These are phyloP conservation scores for Ficedula albicollis DNA, from an alignment of 2,797 vertebrate genomes.

Conservation along the genomic window DNA sequence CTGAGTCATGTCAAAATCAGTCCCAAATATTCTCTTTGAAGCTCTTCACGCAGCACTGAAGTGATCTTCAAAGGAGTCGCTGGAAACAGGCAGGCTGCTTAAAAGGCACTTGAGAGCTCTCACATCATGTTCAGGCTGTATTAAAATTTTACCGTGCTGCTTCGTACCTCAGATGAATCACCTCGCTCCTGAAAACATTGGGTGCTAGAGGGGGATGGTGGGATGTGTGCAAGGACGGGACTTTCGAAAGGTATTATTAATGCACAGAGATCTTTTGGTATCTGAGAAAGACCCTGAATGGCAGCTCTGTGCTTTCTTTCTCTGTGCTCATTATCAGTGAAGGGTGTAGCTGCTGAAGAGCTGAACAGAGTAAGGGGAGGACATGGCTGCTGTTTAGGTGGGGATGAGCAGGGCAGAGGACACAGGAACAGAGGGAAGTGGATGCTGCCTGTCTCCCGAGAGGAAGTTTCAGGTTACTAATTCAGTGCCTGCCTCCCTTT, in stretches of 20 bases:
- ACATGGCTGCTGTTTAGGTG: background rate
- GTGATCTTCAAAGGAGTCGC: slow-evolving; percentile 48
- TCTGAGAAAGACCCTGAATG: slow-evolving; percentile 9
- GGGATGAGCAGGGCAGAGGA: background rate
- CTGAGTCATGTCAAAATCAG: slow-evolving; percentile 40
- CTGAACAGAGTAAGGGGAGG: background rate
- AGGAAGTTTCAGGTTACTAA: slow-evolving; percentile 58
- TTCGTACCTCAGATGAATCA: slow-evolving; percentile 43
- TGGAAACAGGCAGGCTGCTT: slow-evolving; percentile 27
- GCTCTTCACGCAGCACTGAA: background rate
- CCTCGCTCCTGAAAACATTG: background rate
- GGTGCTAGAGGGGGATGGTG: background rate
- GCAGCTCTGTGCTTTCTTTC: slow-evolving; percentile 20
- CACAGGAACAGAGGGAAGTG: background rate
- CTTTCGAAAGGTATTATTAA: slow-evolving; percentile 48
- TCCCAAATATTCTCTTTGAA: slow-evolving; percentile 71
- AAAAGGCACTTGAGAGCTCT: background rate
- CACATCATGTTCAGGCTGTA: slow-evolving; percentile 13
- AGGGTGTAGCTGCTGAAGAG: background rate
- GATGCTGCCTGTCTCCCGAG: slow-evolving; percentile 1
- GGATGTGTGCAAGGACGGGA: background rate
- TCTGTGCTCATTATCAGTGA: slow-evolving; percentile 15
- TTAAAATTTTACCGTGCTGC: slow-evolving; percentile 38
- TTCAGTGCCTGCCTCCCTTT: slow-evolving; percentile 22
- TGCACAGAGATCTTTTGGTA: slow-evolving; percentile 22